Percentiles rank a stretch among this genome's conserved stretches.
phyloP scores from a whole-genome alignment of 2,797 vertebrate species.

The Brachyalestes nurse region DNA sequence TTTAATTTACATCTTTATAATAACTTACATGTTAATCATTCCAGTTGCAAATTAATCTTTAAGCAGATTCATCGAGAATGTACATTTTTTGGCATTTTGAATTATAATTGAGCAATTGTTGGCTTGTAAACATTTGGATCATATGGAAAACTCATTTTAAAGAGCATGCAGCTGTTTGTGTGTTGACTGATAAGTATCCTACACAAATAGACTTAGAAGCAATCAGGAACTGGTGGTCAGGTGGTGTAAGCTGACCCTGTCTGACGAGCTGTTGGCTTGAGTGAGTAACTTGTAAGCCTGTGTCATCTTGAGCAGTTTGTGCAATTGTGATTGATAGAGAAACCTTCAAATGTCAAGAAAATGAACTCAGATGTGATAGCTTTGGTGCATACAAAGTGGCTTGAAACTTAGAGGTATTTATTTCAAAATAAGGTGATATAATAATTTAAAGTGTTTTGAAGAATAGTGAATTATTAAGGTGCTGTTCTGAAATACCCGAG shows the following conservation, averaged over 20 bases:
- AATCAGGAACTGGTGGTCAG: neutral
- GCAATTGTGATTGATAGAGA: constrained; percentile 9
- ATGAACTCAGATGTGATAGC: neutral
- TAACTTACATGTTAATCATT: too few relatives aligned
- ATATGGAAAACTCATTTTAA: too few relatives aligned
- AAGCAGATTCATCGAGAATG: too few relatives aligned
- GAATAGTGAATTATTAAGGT: neutral
- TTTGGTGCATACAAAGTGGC: constrained; percentile 14
- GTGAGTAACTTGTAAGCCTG: neutral
- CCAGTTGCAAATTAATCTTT: too few relatives aligned
- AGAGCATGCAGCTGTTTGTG: too few relatives aligned
- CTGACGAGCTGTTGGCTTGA: neutral
- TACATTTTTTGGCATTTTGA: too few relatives aligned
- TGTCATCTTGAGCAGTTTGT: constrained; percentile 5
- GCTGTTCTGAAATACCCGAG: neutral
- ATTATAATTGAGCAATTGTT: too few relatives aligned
- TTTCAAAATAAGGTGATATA: constrained; percentile 1
- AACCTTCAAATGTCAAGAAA: constrained; percentile 10
- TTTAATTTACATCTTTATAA: too few relatives aligned
- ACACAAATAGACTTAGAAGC: neutral
- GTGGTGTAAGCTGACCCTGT: neutral
- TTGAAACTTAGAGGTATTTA: neutral
- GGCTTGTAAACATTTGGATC: too few relatives aligned
- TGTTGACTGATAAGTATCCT: neutral
- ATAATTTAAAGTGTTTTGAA: constrained; percentile 14